Base-by-base conservation (phyloP, 2,113 vertebrate genomes). In the Cettia cetti region DNA sequence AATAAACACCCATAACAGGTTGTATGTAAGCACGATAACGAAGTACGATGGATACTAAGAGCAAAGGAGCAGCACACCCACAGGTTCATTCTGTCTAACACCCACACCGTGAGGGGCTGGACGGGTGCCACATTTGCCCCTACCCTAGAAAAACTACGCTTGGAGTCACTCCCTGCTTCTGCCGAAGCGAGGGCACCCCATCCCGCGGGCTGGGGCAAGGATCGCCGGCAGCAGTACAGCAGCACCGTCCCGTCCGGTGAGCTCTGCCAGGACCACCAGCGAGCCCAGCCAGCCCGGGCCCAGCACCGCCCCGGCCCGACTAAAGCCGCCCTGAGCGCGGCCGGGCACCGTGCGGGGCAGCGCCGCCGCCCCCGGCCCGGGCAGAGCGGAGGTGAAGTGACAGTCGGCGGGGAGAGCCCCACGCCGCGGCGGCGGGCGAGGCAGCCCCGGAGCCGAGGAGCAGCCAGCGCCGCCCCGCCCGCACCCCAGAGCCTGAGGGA, bases 131-230 rank as follows among this genome's bases (percentile, higher is more conserved):
- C 45, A 3, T 8, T 1, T 1, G 40, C 11, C 76, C 35, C 6
- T 16, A 27, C 8, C 70, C 42, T 1, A 7, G 4, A 3, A 9
- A 8, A 42, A 33, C 33, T 2, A 5, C 8, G 4, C 45, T 1
- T 1, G 14, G 45, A 33, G n/a, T 5, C 5, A 10, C 6, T 11
- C 28, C 28, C 59, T 0, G 26, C 2, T 10, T 20, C 10, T 40
- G 21, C 24, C 3, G 33, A 13, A 15, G 40, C 1, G 6, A 20
- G 6, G 17, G 21, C 10, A 18, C 10, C 35, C 19, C 76, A 8
- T 13, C 2, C 71, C 45, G 9, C 0, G 37, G 11, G 5, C 52
- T 1, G 40, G 61, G 22, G 31, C 31, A 28, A 19, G 37, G 28
- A 11, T 1, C 26, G 6, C 49, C 49, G 30, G 17, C 59, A 5